Percentiles rank a stretch among this genome's conserved stretches.
These are phyloP conservation scores for Sterna hirundo DNA, from an alignment of 2,113 vertebrate species.

Conservation along the genomic window DNA sequence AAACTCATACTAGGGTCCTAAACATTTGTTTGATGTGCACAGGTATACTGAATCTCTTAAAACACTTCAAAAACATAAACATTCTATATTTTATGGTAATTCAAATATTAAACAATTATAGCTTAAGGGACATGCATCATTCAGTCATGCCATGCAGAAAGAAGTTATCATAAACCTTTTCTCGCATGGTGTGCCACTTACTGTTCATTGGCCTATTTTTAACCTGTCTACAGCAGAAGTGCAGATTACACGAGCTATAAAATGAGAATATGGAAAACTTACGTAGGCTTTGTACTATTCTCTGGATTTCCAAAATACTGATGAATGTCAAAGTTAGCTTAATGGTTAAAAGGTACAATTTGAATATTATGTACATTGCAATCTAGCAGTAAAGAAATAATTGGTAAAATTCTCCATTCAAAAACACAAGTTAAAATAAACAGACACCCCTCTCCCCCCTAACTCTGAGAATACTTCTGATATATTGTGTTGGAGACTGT, in stretches of 20 bases:
- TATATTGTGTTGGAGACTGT: background rate
- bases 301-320: background rate
- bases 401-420: background rate
- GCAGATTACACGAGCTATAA: background rate
- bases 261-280: background rate
- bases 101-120: background rate
- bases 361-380: background rate
- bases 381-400: background rate
- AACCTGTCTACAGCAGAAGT: background rate
- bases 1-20: background rate
- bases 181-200: background rate
- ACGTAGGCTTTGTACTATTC: background rate
- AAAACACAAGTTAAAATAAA: background rate
- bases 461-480: background rate
- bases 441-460: fast-evolving
- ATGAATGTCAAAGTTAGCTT: background rate
- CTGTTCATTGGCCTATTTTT: background rate
- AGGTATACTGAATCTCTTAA: background rate
- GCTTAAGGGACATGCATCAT: background rate
- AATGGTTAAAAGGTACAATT: background rate
- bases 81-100: background rate
- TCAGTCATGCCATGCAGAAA: background rate
- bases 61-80: background rate
- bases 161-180: background rate
- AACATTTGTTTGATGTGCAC: background rate